Conservation (phyloP, 2,113 vertebrate genomes). For the Spermophilus dauricus region DNA sequence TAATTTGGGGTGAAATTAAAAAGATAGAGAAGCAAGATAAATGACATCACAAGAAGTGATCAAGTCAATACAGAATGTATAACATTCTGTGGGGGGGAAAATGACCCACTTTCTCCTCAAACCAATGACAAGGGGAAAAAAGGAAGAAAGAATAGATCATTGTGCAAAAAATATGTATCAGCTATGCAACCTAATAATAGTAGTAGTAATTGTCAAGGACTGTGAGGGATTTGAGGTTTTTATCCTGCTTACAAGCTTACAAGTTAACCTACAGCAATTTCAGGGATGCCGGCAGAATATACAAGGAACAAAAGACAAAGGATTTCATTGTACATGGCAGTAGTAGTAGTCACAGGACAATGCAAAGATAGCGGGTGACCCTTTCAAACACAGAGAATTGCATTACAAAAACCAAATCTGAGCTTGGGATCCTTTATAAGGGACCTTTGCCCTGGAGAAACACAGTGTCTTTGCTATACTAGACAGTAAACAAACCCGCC, state of each 20-base stretch:
- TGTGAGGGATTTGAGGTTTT: not conserved
- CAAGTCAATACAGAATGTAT: not conserved
- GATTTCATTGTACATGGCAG: not conserved
- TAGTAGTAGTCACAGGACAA: not conserved
- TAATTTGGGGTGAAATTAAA: not conserved
- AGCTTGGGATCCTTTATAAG: not conserved
- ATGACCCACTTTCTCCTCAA: not conserved
- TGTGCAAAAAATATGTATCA: not conserved
- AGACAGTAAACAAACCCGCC: conserved; percentile 32
- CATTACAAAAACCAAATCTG: not conserved
- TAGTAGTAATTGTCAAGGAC: not conserved
- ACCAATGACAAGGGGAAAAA: not conserved
- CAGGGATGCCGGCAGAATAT: not conserved
- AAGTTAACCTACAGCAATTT: not conserved
- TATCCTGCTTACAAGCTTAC: not conserved
- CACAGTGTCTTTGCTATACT: not conserved
- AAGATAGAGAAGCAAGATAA: not conserved
- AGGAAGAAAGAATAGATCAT: too few species aligned
- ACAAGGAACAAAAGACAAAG: not conserved
- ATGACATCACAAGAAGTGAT: not conserved
- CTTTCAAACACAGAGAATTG: not conserved
- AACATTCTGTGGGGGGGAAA: not conserved
- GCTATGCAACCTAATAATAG: not conserved
- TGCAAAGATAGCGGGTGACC: not conserved
- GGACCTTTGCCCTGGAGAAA: conserved; percentile 12